Percentiles rank a stretch among this genome's conserved stretches.
phyloP scores from a whole-genome alignment of 2,888 invertebrate species.

The Lithophane ornitopus region DNA sequence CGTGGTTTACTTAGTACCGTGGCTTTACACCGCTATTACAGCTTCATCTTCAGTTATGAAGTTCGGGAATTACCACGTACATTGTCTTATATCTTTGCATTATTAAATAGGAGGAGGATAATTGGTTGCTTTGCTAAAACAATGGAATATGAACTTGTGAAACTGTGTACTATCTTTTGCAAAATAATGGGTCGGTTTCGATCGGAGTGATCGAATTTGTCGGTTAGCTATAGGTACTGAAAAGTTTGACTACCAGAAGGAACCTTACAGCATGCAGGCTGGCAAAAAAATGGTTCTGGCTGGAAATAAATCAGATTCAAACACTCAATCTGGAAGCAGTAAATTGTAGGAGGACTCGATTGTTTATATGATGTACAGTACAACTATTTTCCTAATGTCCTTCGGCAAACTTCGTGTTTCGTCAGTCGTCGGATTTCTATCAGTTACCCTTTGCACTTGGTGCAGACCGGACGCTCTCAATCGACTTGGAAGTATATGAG shows the following conservation, averaged over 20 bases:
- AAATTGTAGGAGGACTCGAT: not conserved
- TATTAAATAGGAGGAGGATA: not conserved
- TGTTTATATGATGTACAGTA: too few relatives aligned
- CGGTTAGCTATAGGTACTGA: not conserved
- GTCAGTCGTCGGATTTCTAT: too few relatives aligned
- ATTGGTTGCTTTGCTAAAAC: slow-evolving; percentile 12
- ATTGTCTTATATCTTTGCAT: slow-evolving; percentile 10
- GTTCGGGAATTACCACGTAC: slow-evolving; percentile 40
- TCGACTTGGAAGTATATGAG: too few relatives aligned
- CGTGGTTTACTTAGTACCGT: slow-evolving; percentile 63
- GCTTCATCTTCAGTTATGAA: slow-evolving; percentile 62
- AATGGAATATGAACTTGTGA: not conserved
- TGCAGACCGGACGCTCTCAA: too few relatives aligned
- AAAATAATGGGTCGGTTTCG: not conserved
- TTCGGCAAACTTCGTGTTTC: too few relatives aligned
- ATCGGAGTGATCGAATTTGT: not conserved
- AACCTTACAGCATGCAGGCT: not conserved
- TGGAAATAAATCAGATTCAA: not conserved
- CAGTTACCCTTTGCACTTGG: too few relatives aligned
- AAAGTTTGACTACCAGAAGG: not conserved
- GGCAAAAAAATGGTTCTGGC: not conserved
- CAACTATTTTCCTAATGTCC: too few relatives aligned
- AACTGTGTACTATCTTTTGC: not conserved
- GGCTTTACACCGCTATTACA: slow-evolving; percentile 56
- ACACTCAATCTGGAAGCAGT: not conserved